Evolutionary conservation across 2,797 vertebrate genomes (phyloP).

Genomic region (Danionella dracula): DNA sequence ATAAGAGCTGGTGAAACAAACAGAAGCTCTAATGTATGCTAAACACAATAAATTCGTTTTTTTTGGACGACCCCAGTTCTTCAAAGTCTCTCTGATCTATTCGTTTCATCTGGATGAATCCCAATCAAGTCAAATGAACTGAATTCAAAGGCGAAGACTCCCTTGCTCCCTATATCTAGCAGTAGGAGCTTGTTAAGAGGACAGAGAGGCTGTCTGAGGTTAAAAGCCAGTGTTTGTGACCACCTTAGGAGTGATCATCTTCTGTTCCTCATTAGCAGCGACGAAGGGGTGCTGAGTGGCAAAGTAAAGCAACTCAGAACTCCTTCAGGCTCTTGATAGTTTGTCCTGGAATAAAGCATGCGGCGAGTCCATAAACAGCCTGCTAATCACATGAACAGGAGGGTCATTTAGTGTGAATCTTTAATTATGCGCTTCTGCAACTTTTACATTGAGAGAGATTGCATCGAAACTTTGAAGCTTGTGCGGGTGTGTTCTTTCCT

Average conservation of each 20-base stretch:
- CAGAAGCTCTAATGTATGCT: too few species aligned
- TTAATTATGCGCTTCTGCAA: conserved; percentile 12
- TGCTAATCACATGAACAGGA: conserved; percentile 9
- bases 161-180: not conserved
- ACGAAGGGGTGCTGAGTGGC: not conserved
- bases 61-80: too few species aligned
- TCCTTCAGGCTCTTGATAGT: conserved; percentile 2
- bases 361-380: not conserved
- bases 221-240: not conserved
- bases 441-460: not conserved
- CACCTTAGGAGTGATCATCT: not conserved
- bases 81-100: too few species aligned
- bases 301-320: conserved; percentile 8
- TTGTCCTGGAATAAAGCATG: not conserved
- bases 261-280: conserved; percentile 3
- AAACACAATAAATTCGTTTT: too few species aligned
- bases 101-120: too few species aligned
- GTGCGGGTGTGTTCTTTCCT: not conserved
- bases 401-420: conserved; percentile 9
- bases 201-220: not conserved
- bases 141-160: too few species aligned
- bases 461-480: conserved; percentile 9
- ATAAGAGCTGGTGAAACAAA: too few species aligned
- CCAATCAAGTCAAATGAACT: too few species aligned
- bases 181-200: not conserved